Evolutionary conservation across 2,113 vertebrate genomes (phyloP), one percentile per base, ranked within the genome.

Genomic region (Sterna hirundo): DNA sequence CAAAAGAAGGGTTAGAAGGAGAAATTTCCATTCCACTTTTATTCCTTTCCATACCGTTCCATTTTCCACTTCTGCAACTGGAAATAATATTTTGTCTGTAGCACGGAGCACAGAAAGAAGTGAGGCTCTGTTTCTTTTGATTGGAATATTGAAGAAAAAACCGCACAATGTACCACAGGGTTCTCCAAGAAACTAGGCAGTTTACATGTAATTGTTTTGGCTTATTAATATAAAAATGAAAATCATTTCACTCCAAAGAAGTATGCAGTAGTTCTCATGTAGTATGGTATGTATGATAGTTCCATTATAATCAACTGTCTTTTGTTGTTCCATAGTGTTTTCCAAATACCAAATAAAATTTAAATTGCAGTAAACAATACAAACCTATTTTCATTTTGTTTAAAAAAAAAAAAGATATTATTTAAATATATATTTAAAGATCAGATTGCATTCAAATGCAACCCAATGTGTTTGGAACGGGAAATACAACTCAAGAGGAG

Each of bases 371-470:
- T 74, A 94, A 86, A 74, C 47, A 72, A 47, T 30, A 42, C 8
- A 72, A 83, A 79, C 11, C 2, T 69, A 52, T 71, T 91, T 79
- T 78, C 1, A 54, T 94, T 80, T 76, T 34, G 22, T 12, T 64
- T 13, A 34, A 61, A 65, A 82, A 34, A 61, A 65, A 82, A 72
- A 61, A 40, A 13, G 4, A 13, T 60, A 38, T 57, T 38, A 69
- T 91, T 94, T 90, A 61, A 68, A 86, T 72, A n/a, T 47, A 32
- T 49, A 46, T 79, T 89, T 92, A 76, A 61, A 89, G 29, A 74
- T 79, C 30, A 70, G 36, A 86, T 94, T 74, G 7, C 46, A 85
- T 96, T 90, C 61, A 95, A 89, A 89, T 87, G 66, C 76, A 95
- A 75, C 18, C 62, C 44, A 52, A 84, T 46, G 80, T 47, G 90